These are phyloP conservation scores for Pelochelys cantorii DNA, from an alignment of 2,797 vertebrate genomes.

Conservation along the genomic window DNA sequence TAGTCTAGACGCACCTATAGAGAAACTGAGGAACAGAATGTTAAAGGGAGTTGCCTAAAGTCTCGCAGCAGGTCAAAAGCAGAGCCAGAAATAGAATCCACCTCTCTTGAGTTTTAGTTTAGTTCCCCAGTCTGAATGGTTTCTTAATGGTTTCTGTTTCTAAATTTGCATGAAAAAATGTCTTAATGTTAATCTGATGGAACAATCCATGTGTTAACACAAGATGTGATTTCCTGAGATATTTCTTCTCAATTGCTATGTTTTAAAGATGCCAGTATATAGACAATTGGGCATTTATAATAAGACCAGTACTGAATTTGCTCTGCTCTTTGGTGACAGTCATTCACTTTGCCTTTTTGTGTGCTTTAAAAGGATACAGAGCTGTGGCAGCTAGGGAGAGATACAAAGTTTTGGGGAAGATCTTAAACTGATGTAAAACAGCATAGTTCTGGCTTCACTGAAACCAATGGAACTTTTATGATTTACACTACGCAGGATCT, in stretches of 20 bases:
- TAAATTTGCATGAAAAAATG: not conserved
- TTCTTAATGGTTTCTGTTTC: not conserved
- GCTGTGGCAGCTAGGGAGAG: not conserved
- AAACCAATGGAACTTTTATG: not conserved
- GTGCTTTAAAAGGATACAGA: not conserved
- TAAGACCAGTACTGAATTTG: not conserved
- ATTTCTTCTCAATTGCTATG: slow-evolving; percentile 14
- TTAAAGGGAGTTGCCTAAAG: not conserved
- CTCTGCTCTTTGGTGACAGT: not conserved
- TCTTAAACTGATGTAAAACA: not conserved
- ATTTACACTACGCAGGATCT: not conserved
- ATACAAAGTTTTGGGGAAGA: not conserved
- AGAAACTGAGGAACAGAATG: not conserved
- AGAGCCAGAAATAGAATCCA: not conserved
- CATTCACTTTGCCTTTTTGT: not conserved
- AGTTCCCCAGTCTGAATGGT: not conserved
- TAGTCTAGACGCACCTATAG: not conserved
- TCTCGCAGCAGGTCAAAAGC: not conserved
- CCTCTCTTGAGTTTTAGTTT: not conserved
- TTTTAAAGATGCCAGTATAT: not conserved
- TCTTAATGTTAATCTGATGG: slow-evolving; percentile 26
- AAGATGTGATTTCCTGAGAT: slow-evolving; percentile 40
- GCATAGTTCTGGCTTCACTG: not conserved
- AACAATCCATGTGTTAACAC: slow-evolving; percentile 20
- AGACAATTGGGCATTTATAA: not conserved